Conservation (phyloP, 2,797 vertebrate species). For the Gobionotothen gibberifrons region DNA sequence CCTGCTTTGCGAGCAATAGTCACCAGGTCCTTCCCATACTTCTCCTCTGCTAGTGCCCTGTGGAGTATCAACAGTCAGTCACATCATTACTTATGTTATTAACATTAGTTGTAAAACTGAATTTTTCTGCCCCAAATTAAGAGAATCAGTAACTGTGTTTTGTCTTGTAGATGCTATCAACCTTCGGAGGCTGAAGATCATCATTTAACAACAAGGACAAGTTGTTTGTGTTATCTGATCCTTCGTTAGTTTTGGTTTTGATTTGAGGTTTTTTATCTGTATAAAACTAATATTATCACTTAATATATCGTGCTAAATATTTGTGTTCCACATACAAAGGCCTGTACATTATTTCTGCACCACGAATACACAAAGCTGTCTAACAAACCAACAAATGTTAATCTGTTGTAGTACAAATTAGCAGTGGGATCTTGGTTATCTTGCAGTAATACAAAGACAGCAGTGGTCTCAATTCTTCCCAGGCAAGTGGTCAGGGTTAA, state of each 20-base stretch:
- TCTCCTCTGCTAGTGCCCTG: constrained; percentile 94
- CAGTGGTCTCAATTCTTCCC: not conserved
- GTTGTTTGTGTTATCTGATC: not conserved
- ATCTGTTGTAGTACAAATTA: not conserved
- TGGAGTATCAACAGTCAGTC: not conserved
- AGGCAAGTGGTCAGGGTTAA: not conserved
- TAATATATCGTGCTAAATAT: not conserved
- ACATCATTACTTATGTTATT: not conserved
- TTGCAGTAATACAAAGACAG: not conserved
- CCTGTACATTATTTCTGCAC: too few relatives aligned
- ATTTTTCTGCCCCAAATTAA: not conserved
- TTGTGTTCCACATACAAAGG: not conserved
- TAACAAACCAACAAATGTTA: not conserved
- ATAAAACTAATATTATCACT: not conserved
- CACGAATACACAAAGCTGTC: too few relatives aligned
- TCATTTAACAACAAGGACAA: not conserved
- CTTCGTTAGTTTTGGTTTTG: not conserved
- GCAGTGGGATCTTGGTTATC: not conserved
- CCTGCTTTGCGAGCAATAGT: constrained; percentile 91
- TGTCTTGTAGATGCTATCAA: not conserved
- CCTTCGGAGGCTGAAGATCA: not conserved
- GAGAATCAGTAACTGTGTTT: not conserved
- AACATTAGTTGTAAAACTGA: not conserved
- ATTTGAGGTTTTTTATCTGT: not conserved
- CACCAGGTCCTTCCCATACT: constrained; percentile 93